Base-by-base conservation (phyloP, 1,140 invertebrate species). In the Scaptomyza pallida region DNA sequence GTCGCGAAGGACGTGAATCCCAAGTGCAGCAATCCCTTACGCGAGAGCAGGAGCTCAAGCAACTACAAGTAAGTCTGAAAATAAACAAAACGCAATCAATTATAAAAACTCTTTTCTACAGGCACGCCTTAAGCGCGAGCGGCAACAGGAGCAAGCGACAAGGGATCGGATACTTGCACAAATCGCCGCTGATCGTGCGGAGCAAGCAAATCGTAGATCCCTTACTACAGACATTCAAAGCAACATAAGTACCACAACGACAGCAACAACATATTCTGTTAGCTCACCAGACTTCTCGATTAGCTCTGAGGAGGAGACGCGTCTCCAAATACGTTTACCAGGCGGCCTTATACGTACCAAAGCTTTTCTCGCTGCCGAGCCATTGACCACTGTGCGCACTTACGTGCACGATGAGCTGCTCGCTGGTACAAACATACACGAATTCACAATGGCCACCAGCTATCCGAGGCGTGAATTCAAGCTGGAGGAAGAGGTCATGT, bases 241-340 rank as follows among this genome's bases (percentile, higher is more conserved):
- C 41, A 30, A 5, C 4, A 6, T 40, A 0, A 72, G 17, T 15
- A 69, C 30, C 30, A 21, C 47, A 94, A 57, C 94, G 96, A 57
- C 94, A 96, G 55, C 55, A 6, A 35, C 74, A 0, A 9, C 40
- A 5, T 33, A 41, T 4, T 41, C 62, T 3, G 45, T 21, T 8
- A 17, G 40, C 30, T n/a, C 37, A 3, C 0, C 5, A 6, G 37
- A 35, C 8, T 48, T 17, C 17, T 19, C 19, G 51, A 48, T 6
- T 1, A 61, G 15, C 15, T 52, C 69, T 0, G 48, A 48, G 6
- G 92, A 97, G 95, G 81, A 95, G 94, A 88, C 96, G 0, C 93
- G 96, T 54, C 93, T 98, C 43, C 97, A 98, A 92, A 97, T 98
- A 82, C 94, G 96, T 75, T 79, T 97, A 48, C 95, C 97, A 0